Percentiles rank a stretch among this genome's conserved stretches.
phyloP scores from a whole-genome alignment of 2,888 invertebrate species.

The Isoperla grammatica region DNA sequence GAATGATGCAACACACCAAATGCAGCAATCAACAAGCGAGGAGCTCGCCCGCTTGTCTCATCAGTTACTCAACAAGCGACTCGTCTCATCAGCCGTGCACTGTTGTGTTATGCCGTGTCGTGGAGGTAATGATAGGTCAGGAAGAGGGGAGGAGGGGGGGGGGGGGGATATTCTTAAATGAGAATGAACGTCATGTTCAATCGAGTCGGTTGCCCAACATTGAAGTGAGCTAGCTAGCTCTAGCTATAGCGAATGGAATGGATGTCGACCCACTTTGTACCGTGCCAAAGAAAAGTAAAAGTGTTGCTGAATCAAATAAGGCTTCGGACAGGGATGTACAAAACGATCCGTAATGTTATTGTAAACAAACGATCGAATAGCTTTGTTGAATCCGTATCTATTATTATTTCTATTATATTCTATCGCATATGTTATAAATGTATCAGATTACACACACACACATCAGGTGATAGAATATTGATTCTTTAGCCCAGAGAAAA shows the following conservation, averaged over 20 bases:
- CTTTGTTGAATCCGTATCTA: too few relatives aligned
- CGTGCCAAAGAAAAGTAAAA: constrained; percentile 19
- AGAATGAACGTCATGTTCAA: not conserved
- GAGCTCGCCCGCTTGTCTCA: too few relatives aligned
- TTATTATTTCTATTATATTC: too few relatives aligned
- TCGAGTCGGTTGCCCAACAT: not conserved
- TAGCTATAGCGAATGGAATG: not conserved
- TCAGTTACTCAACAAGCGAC: not conserved
- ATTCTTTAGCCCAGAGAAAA: too few relatives aligned
- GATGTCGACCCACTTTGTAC: constrained; percentile 10
- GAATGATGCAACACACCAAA: not conserved
- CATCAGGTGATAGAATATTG: not conserved
- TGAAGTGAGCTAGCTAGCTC: not conserved
- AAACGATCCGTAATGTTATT: too few relatives aligned
- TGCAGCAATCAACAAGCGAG: too few relatives aligned
- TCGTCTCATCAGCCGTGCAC: not conserved
- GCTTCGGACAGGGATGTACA: constrained; percentile 10
- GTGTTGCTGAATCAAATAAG: constrained; percentile 15
- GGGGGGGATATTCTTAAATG: not conserved
- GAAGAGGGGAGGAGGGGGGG: not conserved
- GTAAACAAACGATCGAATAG: too few relatives aligned
- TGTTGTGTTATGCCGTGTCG: too few relatives aligned
- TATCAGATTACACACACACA: not conserved
- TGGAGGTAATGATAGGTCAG: constrained; percentile 1
- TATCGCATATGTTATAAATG: too few relatives aligned